Conservation (phyloP, 2,113 vertebrate species). For the Poeciliopsis turrubarensis region DNA sequence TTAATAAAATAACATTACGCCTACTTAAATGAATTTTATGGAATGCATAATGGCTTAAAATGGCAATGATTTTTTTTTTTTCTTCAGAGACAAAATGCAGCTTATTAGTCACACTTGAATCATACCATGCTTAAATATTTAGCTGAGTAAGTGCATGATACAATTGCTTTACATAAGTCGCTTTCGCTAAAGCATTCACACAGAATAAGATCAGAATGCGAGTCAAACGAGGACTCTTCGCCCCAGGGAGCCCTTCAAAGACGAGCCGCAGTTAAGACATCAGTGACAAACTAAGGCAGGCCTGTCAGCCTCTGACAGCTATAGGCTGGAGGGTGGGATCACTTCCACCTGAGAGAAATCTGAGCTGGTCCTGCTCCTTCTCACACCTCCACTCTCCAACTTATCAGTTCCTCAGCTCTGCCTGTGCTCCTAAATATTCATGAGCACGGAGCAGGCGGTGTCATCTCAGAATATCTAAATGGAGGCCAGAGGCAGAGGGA, state of each 20-base stretch:
- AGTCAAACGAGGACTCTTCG: conserved; percentile 25
- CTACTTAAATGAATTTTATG: conserved; percentile 22
- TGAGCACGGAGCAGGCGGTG: conserved; percentile 59
- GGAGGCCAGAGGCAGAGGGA: conserved; percentile 62
- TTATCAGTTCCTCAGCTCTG: conserved; percentile 43
- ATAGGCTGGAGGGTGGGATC: conserved; percentile 38
- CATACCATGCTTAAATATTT: conserved; percentile 15
- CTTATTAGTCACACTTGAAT: conserved; percentile 21
- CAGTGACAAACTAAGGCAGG: conserved; percentile 43
- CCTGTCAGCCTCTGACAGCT: conserved; percentile 54
- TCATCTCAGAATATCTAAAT: conserved; percentile 68
- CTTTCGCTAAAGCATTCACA: conserved; percentile 25
- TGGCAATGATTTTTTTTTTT: conserved; percentile 1
- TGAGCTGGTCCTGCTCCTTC: conserved; percentile 35
- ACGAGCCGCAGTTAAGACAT: conserved; percentile 45
- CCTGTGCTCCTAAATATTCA: conserved; percentile 73
- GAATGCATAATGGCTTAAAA: not conserved
- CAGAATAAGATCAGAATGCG: conserved; percentile 27
- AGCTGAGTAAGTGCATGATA: not conserved
- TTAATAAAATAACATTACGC: not conserved
- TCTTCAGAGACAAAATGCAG: conserved; percentile 22
- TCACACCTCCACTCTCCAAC: conserved; percentile 48
- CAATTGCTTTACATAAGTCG: conserved; percentile 16
- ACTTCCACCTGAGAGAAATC: conserved; percentile 53
- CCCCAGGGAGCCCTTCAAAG: conserved; percentile 37